Evolutionary conservation across 2,888 invertebrate genomes (phyloP), one percentile per base, ranked within the genome.

Genomic region (Epiblema foenella): DNA sequence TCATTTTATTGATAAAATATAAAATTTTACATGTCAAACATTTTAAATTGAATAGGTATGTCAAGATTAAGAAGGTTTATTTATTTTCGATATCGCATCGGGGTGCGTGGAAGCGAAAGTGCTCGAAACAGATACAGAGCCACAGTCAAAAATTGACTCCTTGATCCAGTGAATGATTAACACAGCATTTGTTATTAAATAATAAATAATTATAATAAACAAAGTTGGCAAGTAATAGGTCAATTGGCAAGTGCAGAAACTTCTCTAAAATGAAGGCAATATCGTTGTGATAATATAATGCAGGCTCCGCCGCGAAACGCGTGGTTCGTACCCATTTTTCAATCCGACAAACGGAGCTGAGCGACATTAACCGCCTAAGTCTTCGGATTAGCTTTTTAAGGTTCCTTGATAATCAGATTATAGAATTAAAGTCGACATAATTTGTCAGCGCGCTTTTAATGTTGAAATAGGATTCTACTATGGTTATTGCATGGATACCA

Each of bases 291-390:
- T 58, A 64, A 64, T 64, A 64, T 64, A 15, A 64, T 69, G 58
- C 69, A 69, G 63, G 4, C 49, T 51, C 12, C 24, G 20, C 42
- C 39, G 20, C 56, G 39, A 56, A 57, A 75, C 60, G 75, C 72
- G 75, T 75, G 75, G 75, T 70, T 75, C 64, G 63, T 69, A 67
- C 75, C 72, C 76, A 74, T 78, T 77, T 76, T 75, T 78, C 76
- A 77, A 75, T 75, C 66, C 73, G 68, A 24, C 60, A 67, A 68
- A 69, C 74, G 75, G 74, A 69, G 49, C 74, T 52, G 66, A 74
- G 70, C 69, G 75, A 69, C 71, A 75, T 75, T 75, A 77, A 76
- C 74, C 76, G 75, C 51, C 56, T 70, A 72, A 76, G 73, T 72
- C 75, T 65, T 59, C 70, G 66, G 75, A 75, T 76, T 75, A 77